Evolutionary conservation across 2,797 vertebrate genomes (phyloP).

Genomic region (Enteromius anoplus): DNA sequence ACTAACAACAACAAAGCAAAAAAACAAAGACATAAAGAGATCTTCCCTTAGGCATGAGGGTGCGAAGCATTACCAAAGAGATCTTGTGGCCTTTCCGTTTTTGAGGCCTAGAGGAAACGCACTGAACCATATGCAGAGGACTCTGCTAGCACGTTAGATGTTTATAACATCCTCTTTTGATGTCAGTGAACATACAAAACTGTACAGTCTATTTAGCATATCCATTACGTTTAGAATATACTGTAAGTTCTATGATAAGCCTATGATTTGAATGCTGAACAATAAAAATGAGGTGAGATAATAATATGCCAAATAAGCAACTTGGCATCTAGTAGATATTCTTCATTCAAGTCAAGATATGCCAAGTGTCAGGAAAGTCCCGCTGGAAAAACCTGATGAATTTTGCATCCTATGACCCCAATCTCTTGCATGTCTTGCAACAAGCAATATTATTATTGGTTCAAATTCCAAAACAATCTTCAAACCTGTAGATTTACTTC

Average conservation of each 20-base stretch:
- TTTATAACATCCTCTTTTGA: neutral
- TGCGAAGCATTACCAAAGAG: slow-evolving; percentile 36
- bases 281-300: slow-evolving; percentile 3
- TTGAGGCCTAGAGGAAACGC: slow-evolving; percentile 20
- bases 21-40: slow-evolving; percentile 39
- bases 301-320: neutral
- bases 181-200: neutral
- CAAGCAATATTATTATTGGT: neutral
- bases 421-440: neutral
- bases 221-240: neutral
- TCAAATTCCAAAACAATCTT: neutral
- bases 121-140: slow-evolving; percentile 20
- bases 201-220: neutral
- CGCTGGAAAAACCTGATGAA: slow-evolving; percentile 4
- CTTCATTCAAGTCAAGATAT: neutral
- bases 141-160: neutral
- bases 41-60: slow-evolving; percentile 25
- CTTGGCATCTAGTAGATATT: slow-evolving; percentile 14
- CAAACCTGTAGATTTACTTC: neutral
- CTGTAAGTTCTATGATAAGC: neutral
- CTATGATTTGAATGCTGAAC: neutral
- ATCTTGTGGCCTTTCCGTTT: slow-evolving; percentile 21
- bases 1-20: slow-evolving; percentile 17
- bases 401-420: no score
- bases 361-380: neutral